Evolutionary conservation across 53 echinoderm and acorn worm genomes (phyloP).

Genomic region (Stichopus horrens): DNA sequence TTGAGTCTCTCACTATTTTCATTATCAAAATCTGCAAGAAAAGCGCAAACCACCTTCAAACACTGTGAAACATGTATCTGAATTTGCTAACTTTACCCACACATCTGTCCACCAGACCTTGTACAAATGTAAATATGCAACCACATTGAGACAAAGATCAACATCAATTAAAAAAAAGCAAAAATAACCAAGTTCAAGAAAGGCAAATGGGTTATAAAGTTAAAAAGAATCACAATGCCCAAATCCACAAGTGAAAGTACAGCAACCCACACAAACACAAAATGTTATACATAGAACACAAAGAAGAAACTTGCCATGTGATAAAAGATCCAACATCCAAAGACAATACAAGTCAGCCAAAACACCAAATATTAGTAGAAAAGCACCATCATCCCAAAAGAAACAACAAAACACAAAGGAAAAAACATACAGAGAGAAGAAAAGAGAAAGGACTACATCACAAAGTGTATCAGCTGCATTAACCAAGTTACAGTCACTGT

Average conservation of each 20-base stretch:
- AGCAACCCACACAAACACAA: not conserved
- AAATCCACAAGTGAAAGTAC: not conserved
- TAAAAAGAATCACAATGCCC: not conserved
- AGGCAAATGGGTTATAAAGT: not conserved
- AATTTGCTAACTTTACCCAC: not conserved
- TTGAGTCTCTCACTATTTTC: slow-evolving; percentile 11
- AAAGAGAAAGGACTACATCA: not conserved
- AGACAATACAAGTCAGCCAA: too few relatives aligned
- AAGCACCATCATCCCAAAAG: not conserved
- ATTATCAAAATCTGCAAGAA: slow-evolving; percentile 1
- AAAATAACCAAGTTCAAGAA: not conserved
- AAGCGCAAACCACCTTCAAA: not conserved
- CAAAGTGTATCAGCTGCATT: not conserved
- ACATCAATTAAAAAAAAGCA: not conserved
- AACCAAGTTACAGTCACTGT: not conserved
- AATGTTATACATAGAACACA: not conserved
- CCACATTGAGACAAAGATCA: not conserved
- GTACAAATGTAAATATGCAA: not conserved
- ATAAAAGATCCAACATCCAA: too few relatives aligned
- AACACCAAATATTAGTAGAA: too few relatives aligned
- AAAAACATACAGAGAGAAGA: not conserved
- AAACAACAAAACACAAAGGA: not conserved
- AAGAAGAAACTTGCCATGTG: not conserved
- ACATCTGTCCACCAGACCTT: not conserved
- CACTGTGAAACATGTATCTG: not conserved